phyloP scores from a whole-genome alignment of 1,140 invertebrate genomes.

The Episyrphus balteatus region DNA sequence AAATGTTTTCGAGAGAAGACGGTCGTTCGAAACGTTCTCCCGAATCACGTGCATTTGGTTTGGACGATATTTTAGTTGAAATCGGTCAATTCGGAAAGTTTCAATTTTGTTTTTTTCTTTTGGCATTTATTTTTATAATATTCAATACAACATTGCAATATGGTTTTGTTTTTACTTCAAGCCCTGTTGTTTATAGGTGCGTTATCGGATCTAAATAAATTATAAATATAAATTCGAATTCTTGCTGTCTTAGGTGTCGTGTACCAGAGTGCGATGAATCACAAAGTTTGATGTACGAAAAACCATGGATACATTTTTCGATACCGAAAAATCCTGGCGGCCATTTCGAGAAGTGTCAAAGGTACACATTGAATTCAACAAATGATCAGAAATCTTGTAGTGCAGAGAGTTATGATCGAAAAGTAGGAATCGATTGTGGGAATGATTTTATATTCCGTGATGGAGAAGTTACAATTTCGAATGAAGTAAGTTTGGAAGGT shows the following conservation, averaged over 20 bases:
- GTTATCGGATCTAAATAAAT: conserved; percentile 21
- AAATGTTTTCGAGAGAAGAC: too few relatives aligned
- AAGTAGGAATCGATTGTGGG: conserved; percentile 12
- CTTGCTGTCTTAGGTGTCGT: conserved; percentile 49
- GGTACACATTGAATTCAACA: conserved; percentile 22
- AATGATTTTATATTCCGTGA: conserved; percentile 24
- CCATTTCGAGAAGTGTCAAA: conserved; percentile 39
- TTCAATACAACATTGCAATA: conserved; percentile 42
- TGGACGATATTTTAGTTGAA: conserved; percentile 26
- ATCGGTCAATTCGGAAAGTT: conserved; percentile 43
- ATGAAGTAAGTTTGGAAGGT: conserved; percentile 21
- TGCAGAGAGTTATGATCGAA: conserved; percentile 32
- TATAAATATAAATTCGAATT: too few relatives aligned
- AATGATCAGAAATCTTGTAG: background rate
- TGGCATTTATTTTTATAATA: conserved; percentile 42
- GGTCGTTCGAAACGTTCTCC: too few relatives aligned
- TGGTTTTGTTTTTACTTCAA: conserved; percentile 48
- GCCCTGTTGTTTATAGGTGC: conserved; percentile 46
- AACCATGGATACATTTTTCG: conserved; percentile 43
- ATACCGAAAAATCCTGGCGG: conserved; percentile 36
- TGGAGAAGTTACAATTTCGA: conserved; percentile 25
- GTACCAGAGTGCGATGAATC: conserved; percentile 48
- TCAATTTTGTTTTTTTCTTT: conserved; percentile 42
- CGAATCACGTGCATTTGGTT: too few relatives aligned
- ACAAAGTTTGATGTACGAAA: conserved; percentile 35